Evolutionary conservation across 2,113 vertebrate genomes (phyloP).

Genomic region (Cepphus grylle): DNA sequence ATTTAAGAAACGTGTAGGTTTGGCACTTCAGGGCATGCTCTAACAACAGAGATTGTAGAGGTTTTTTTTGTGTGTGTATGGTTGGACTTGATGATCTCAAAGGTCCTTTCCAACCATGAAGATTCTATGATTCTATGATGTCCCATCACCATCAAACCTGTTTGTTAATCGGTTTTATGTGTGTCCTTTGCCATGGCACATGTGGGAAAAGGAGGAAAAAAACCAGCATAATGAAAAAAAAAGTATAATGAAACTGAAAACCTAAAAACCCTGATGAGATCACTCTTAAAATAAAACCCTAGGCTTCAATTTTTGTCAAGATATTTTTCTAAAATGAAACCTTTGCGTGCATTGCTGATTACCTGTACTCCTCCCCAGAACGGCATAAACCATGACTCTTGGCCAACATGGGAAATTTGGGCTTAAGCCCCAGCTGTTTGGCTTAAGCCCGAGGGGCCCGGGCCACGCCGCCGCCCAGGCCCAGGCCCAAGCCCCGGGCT

Average conservation of each 20-base stretch:
- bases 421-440: neutral
- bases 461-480: fast-evolving
- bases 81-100: no score
- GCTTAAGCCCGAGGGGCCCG: fast-evolving
- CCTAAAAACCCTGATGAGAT: neutral
- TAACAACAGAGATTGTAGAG: no score
- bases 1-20: no score
- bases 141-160: neutral
- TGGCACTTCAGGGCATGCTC: no score
- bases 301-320: neutral
- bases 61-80: no score
- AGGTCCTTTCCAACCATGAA: no score
- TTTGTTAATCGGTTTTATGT: neutral
- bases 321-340: neutral
- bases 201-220: neutral
- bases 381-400: fast-evolving
- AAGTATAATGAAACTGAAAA: neutral
- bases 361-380: neutral
- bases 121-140: neutral
- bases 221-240: neutral
- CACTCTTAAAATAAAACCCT: neutral
- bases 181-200: fast-evolving
- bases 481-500: neutral
- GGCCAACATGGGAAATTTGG: fast-evolving
- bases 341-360: fast-evolving